Evolutionary conservation across 2,888 invertebrate genomes (phyloP).

Genomic region (Dicycla oo): DNA sequence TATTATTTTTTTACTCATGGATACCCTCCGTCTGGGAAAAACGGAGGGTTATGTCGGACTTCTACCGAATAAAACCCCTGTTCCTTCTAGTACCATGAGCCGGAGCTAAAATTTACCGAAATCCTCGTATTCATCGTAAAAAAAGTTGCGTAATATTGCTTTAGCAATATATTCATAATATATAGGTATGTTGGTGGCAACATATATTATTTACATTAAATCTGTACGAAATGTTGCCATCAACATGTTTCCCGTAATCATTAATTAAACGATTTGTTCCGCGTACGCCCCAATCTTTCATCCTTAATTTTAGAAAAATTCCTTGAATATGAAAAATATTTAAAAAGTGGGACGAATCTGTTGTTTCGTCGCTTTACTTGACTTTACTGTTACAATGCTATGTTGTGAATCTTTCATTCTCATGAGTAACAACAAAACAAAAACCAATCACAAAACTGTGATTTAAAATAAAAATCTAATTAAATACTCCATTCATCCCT

Average conservation of each 20-base stretch:
- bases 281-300: too few species aligned
- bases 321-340: too few species aligned
- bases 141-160: neutral
- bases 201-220: neutral
- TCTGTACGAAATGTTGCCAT: neutral
- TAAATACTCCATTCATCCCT: constrained; percentile 9
- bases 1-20: too few species aligned
- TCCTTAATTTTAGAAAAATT: too few species aligned
- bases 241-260: neutral
- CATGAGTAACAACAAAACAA: neutral
- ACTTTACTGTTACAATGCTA: too few species aligned
- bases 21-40: too few species aligned
- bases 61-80: too few species aligned
- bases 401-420: neutral
- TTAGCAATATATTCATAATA: neutral
- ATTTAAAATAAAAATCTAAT: constrained; percentile 8
- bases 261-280: too few species aligned
- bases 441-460: neutral
- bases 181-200: neutral
- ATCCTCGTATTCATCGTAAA: neutral
- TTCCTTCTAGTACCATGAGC: too few species aligned
- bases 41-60: too few species aligned
- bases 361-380: too few species aligned
- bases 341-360: too few species aligned
- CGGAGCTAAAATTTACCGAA: neutral